Evolutionary conservation across 2,113 vertebrate genomes (phyloP).

Genomic region (Platichthys flesus): DNA sequence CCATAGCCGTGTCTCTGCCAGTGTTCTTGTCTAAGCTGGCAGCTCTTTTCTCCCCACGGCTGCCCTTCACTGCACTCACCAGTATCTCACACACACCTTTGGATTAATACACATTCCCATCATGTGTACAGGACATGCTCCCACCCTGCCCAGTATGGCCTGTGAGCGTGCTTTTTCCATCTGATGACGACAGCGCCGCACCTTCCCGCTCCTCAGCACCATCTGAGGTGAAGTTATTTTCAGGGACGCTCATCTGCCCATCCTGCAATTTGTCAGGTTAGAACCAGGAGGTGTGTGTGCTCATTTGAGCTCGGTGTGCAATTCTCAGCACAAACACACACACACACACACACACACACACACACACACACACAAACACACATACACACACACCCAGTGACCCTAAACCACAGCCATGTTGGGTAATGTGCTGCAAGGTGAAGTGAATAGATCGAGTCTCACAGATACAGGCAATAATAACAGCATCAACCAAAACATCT

Average conservation of each 20-base stretch:
- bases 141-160: background rate
- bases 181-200: constrained; percentile 15
- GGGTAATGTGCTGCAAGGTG: constrained; percentile 43
- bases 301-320: constrained; percentile 31
- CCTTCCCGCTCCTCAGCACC: background rate
- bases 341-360: constrained; percentile 16
- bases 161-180: background rate
- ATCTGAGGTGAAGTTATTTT: constrained; percentile 64
- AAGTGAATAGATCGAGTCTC: constrained; percentile 19
- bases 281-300: constrained; percentile 39
- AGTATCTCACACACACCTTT: background rate
- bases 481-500: too few relatives aligned
- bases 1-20: constrained; percentile 50
- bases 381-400: constrained; percentile 26
- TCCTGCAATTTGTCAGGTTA: constrained; percentile 60
- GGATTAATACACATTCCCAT: background rate
- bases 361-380: constrained; percentile 6
- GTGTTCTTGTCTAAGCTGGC: constrained; percentile 49
- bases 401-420: constrained; percentile 48
- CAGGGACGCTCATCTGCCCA: constrained; percentile 26
- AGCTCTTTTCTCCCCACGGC: constrained; percentile 19
- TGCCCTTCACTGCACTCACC: constrained; percentile 8
- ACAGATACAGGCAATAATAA: too few relatives aligned
- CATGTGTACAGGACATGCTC: background rate
- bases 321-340: constrained; percentile 25